Conservation (phyloP, 2,888 invertebrate genomes). For the Amblyjoppa fuscipennis region DNA sequence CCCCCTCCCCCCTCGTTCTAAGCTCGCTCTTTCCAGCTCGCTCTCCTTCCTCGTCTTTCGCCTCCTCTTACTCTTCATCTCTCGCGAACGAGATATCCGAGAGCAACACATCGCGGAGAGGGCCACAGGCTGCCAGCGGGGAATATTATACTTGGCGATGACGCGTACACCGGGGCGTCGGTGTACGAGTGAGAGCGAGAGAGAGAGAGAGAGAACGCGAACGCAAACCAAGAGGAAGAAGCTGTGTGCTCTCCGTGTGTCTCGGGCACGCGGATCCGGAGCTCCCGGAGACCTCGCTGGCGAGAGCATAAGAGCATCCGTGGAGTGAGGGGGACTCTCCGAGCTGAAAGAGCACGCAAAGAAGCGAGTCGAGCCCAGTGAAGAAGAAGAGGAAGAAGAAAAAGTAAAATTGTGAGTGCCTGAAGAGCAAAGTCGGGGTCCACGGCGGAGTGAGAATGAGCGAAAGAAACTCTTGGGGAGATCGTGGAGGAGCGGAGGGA, state of each 20-base stretch:
- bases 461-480: conserved; percentile 45
- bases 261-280: conserved; percentile 32
- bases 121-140: conserved; percentile 71
- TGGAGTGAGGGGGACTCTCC: conserved; percentile 38
- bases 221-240: conserved; percentile 51
- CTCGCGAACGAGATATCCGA: conserved; percentile 58
- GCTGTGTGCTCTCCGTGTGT: conserved; percentile 29
- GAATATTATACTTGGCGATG: conserved; percentile 84
- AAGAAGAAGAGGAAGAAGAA: conserved; percentile 60
- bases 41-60: conserved; percentile 27
- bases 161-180: conserved; percentile 78
- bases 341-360: conserved; percentile 64
- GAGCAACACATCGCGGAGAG: conserved; percentile 36
- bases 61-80: background rate
- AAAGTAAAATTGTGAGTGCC: conserved; percentile 62
- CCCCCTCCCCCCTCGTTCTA: conserved; percentile 13
- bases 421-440: conserved; percentile 69
- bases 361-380: conserved; percentile 69
- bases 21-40: background rate
- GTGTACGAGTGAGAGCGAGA: conserved; percentile 47
- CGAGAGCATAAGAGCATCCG: conserved; percentile 35
- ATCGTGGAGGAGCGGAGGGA: conserved; percentile 58
- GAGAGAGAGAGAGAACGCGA: conserved; percentile 45
- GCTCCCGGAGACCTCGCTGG: conserved; percentile 38
- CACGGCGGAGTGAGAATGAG: conserved; percentile 58